A percentile compares a stretch with the other conserved stretches of the same genome.
Conservation (phyloP, 2,888 invertebrate genomes). For the Nomada goodeniana region DNA sequence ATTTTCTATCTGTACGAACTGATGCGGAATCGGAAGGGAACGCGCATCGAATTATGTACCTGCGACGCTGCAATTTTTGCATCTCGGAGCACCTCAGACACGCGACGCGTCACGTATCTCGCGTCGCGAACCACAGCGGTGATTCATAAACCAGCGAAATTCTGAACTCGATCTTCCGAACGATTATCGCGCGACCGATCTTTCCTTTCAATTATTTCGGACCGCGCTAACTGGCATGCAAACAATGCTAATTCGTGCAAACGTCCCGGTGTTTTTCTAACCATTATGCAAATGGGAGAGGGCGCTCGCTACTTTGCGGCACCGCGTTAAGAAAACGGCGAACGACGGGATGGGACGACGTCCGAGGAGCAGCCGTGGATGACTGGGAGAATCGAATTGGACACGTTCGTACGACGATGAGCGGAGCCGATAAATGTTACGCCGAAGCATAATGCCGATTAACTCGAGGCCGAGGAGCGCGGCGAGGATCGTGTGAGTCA, state of each 20-base stretch:
- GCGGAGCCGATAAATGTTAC: not conserved
- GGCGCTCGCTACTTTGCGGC: not conserved
- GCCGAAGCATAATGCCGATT: slow-evolving; percentile 3
- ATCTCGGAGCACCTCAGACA: no score
- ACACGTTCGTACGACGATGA: not conserved
- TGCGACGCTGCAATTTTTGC: no score
- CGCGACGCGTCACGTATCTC: no score
- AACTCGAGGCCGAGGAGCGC: not conserved
- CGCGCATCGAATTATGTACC: no score
- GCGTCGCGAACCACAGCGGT: no score
- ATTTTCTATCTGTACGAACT: no score
- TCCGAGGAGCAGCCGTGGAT: no score
- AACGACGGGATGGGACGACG: no score
- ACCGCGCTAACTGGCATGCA: not conserved
- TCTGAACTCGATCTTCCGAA: not conserved
- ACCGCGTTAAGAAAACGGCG: not conserved
- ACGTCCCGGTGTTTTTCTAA: not conserved
- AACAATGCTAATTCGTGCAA: slow-evolving; percentile 21
- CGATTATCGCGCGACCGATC: not conserved
- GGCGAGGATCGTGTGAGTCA: slow-evolving; percentile 16
- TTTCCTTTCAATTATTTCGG: not conserved
- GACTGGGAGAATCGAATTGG: not conserved
- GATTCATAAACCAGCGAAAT: not conserved
- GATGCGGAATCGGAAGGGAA: no score
- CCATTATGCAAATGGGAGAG: not conserved